phyloP scores from a whole-genome alignment of 1,140 invertebrate genomes.

The Agrypnia vestita region DNA sequence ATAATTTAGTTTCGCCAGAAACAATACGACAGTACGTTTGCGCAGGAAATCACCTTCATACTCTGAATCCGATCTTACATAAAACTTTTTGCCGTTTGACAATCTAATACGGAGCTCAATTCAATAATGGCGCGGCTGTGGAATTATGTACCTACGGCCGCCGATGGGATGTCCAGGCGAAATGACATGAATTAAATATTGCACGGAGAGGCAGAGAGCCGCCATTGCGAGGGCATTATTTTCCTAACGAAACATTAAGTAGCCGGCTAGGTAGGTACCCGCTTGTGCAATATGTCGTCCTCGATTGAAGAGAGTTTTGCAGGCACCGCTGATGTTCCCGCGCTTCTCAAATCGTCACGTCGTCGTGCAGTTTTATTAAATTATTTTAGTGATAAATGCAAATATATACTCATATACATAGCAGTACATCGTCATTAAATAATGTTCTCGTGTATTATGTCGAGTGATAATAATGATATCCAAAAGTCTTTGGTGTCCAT shows the following conservation, averaged over 20 bases:
- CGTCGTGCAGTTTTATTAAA: no score
- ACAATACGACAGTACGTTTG: slow-evolving; percentile 35
- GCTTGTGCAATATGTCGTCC: slow-evolving; percentile 55
- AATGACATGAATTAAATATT: slow-evolving; percentile 58
- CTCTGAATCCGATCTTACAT: slow-evolving; percentile 52
- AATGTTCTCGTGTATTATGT: no score
- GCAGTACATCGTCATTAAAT: no score
- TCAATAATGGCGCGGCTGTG: slow-evolving; percentile 31
- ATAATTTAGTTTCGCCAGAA: slow-evolving; percentile 46
- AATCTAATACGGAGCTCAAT: slow-evolving; percentile 38
- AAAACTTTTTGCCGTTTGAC: slow-evolving; percentile 44
- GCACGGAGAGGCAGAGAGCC: slow-evolving; percentile 38
- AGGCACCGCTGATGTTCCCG: slow-evolving; percentile 35
- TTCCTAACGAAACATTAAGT: slow-evolving; percentile 56
- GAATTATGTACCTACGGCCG: slow-evolving; percentile 26
- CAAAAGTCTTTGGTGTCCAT: no score
- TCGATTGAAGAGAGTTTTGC: slow-evolving; percentile 50
- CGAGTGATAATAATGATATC: no score
- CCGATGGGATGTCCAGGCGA: slow-evolving; percentile 46
- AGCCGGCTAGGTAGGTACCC: slow-evolving; percentile 25
- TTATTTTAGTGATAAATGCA: no score
- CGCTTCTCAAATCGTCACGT: slow-evolving; percentile 18
- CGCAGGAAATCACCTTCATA: slow-evolving; percentile 50
- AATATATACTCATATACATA: no score
- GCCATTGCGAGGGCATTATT: slow-evolving; percentile 46